Evolutionary conservation across 2,797 vertebrate genomes (phyloP).

Genomic region (Echiichthys vipera): DNA sequence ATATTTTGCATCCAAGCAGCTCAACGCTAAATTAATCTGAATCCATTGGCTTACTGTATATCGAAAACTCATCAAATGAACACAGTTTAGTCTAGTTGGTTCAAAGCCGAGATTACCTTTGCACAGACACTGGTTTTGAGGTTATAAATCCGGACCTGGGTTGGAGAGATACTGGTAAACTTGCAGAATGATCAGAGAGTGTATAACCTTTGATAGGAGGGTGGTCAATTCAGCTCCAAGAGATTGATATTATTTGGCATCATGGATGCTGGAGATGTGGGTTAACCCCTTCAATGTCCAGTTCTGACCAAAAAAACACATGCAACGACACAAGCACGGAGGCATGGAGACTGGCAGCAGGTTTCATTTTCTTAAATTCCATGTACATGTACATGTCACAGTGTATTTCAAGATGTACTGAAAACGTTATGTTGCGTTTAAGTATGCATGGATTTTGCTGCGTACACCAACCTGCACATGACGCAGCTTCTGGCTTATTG

Average conservation of each 20-base stretch:
- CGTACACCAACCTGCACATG: not conserved
- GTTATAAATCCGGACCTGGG: not conserved
- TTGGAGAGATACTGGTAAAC: conserved; percentile 4
- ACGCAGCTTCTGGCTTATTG: conserved; percentile 7
- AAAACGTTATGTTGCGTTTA: not conserved
- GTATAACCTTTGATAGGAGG: conserved; percentile 18
- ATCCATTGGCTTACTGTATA: conserved; percentile 7
- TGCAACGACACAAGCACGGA: not conserved
- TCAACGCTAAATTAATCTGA: not conserved
- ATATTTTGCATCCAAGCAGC: not conserved
- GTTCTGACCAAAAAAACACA: too few relatives aligned
- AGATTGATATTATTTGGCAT: conserved; percentile 19
- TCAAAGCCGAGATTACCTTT: conserved; percentile 40
- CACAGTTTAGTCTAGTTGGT: conserved; percentile 12
- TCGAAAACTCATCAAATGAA: conserved; percentile 42
- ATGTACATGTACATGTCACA: not conserved
- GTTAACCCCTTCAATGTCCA: conserved; percentile 3
- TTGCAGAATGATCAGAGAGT: conserved; percentile 32
- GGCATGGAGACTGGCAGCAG: not conserved
- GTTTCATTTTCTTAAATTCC: not conserved
- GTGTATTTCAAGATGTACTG: not conserved
- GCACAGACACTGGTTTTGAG: not conserved
- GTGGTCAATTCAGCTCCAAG: not conserved
- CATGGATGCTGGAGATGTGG: not conserved
- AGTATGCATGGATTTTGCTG: not conserved